phyloP scores from a whole-genome alignment of 2,113 vertebrate genomes.

The Panurus biarmicus region DNA sequence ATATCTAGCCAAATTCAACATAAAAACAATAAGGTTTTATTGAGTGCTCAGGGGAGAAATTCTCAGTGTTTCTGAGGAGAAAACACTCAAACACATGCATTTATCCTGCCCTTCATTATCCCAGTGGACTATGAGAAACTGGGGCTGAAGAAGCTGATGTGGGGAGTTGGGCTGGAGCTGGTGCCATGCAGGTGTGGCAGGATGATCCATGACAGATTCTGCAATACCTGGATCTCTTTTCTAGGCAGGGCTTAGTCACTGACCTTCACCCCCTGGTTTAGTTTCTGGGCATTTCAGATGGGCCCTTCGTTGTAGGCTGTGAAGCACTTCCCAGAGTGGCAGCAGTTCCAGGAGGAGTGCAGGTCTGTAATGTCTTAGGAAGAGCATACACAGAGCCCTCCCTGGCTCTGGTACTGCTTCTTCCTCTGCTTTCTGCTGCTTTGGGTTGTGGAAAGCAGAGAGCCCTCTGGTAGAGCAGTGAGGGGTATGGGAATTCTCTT shows the following conservation, averaged over 20 bases:
- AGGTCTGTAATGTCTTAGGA: neutral
- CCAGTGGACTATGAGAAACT: neutral
- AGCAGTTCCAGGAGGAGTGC: neutral
- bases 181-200: neutral
- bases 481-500: neutral
- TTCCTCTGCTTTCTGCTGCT: neutral
- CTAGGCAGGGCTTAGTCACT: neutral
- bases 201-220: neutral
- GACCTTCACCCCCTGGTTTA: neutral
- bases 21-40: neutral
- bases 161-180: rapidly evolving
- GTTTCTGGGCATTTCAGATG: neutral
- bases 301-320: neutral
- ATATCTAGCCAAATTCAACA: neutral
- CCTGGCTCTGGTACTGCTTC: neutral
- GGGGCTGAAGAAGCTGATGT: neutral
- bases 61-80: neutral
- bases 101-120: neutral
- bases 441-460: neutral
- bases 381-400: rapidly evolving
- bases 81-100: neutral
- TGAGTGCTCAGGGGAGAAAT: neutral
- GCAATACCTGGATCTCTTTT: neutral
- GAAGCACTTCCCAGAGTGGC: neutral
- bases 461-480: neutral